phyloP scores from a whole-genome alignment of 2,113 vertebrate species.

The Conger conger region DNA sequence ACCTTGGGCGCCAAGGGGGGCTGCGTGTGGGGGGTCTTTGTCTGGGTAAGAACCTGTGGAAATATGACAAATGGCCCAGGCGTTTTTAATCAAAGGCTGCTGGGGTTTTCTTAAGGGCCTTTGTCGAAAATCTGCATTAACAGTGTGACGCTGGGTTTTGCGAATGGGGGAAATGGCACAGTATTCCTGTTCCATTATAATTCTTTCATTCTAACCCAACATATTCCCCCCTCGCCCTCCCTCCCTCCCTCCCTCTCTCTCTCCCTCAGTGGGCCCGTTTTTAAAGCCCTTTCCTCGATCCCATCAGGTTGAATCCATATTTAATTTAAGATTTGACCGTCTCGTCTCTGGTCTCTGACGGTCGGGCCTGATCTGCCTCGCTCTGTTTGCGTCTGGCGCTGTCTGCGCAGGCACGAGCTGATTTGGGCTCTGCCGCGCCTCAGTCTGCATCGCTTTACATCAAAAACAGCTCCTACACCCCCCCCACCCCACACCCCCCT shows the following conservation, averaged over 20 bases:
- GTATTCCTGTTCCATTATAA: background rate
- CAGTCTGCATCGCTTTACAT: slow-evolving; percentile 41
- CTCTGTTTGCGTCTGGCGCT: slow-evolving; percentile 36
- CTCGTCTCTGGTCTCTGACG: slow-evolving; percentile 49
- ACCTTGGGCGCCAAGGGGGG: too few relatives aligned
- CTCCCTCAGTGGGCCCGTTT: background rate
- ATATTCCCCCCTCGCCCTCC: background rate
- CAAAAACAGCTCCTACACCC: slow-evolving; percentile 26
- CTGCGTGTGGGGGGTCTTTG: background rate
- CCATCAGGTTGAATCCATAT: slow-evolving; percentile 40
- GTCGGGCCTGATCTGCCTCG: slow-evolving; percentile 50
- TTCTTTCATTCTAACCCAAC: background rate
- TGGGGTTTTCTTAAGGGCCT: background rate
- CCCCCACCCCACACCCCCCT: slow-evolving; percentile 29
- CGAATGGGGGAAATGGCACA: background rate
- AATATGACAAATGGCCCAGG: background rate
- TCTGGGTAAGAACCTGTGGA: background rate
- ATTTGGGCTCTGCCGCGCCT: slow-evolving; percentile 12
- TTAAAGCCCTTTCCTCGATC: slow-evolving; percentile 21
- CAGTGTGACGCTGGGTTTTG: background rate
- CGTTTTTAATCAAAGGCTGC: background rate
- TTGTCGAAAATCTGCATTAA: background rate
- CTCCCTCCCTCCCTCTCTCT: background rate
- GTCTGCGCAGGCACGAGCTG: slow-evolving; percentile 28
- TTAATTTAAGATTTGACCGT: slow-evolving; percentile 27